These are phyloP conservation scores for Bellardia bayeri DNA, from an alignment of 2,888 invertebrate species.

Conservation along the genomic window DNA sequence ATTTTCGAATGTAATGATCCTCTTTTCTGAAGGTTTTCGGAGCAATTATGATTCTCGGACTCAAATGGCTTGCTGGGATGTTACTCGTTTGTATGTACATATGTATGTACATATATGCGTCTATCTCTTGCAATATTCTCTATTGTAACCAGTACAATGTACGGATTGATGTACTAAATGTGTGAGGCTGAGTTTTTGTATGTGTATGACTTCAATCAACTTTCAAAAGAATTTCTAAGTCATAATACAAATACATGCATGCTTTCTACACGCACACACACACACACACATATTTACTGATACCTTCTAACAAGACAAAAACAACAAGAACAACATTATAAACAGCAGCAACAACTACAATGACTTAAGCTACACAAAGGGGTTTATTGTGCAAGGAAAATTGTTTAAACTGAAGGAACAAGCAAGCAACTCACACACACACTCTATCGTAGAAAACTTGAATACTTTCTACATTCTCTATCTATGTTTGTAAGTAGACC, in stretches of 20 bases:
- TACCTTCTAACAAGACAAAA: slow-evolving; percentile 24
- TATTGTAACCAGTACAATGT: slow-evolving; percentile 37
- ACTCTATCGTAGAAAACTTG: slow-evolving; percentile 8
- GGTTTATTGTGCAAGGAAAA: slow-evolving; percentile 62
- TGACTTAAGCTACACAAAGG: slow-evolving; percentile 54
- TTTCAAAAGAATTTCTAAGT: slow-evolving; percentile 68
- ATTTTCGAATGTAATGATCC: too few species aligned
- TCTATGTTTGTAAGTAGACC: slow-evolving; percentile 19
- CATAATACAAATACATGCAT: slow-evolving; percentile 56
- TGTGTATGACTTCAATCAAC: slow-evolving; percentile 60
- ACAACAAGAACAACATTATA: slow-evolving; percentile 29
- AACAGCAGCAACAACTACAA: slow-evolving; percentile 42
- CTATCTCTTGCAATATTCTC: slow-evolving; percentile 39
- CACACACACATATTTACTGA: not conserved
- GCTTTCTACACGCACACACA: slow-evolving; percentile 1
- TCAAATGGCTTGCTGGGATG: too few species aligned
- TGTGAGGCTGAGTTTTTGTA: slow-evolving; percentile 8
- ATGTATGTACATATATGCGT: slow-evolving; percentile 7
- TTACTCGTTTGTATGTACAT: not conserved
- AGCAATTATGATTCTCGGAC: too few species aligned
- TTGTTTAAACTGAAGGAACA: slow-evolving; percentile 51
- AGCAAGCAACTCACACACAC: not conserved
- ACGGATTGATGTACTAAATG: not conserved
- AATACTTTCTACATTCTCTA: slow-evolving; percentile 24
- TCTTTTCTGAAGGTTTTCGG: too few species aligned